Conservation (phyloP, 2,797 vertebrate genomes). For the Silurus aristotelis region DNA sequence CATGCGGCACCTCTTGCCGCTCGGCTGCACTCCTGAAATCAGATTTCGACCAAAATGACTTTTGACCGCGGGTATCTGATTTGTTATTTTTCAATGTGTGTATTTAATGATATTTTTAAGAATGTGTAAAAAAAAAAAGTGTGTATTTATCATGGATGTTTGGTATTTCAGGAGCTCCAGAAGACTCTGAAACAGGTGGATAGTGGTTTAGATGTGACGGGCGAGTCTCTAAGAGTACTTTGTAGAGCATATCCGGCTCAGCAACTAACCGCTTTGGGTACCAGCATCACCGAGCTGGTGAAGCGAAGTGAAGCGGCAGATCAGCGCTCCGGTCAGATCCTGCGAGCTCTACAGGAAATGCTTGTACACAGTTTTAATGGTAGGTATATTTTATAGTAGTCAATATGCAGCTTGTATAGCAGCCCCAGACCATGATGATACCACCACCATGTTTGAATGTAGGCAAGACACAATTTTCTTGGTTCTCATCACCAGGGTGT, state of each 20-base stretch:
- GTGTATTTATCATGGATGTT: not conserved
- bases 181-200: conserved; percentile 85
- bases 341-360: conserved; percentile 81
- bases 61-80: not conserved
- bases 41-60: not conserved
- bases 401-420: too few relatives aligned
- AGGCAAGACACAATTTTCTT: too few relatives aligned
- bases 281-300: conserved; percentile 80
- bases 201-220: conserved; percentile 77
- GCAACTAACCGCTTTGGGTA: conserved; percentile 83
- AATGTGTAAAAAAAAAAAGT: too few relatives aligned
- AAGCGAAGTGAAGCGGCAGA: conserved; percentile 85
- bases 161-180: conserved; percentile 78
- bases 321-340: conserved; percentile 80
- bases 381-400: conserved; percentile 62
- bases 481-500: too few relatives aligned
- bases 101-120: too few relatives aligned
- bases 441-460: too few relatives aligned
- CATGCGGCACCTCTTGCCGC: not conserved
- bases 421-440: too few relatives aligned
- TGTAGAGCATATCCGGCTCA: conserved; percentile 86
- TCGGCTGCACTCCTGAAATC: not conserved
- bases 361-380: conserved; percentile 85
- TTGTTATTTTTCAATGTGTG: not conserved
- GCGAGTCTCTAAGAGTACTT: conserved; percentile 84